phyloP scores from a whole-genome alignment of 2,797 vertebrate genomes.

The Enteromius radiatus region DNA sequence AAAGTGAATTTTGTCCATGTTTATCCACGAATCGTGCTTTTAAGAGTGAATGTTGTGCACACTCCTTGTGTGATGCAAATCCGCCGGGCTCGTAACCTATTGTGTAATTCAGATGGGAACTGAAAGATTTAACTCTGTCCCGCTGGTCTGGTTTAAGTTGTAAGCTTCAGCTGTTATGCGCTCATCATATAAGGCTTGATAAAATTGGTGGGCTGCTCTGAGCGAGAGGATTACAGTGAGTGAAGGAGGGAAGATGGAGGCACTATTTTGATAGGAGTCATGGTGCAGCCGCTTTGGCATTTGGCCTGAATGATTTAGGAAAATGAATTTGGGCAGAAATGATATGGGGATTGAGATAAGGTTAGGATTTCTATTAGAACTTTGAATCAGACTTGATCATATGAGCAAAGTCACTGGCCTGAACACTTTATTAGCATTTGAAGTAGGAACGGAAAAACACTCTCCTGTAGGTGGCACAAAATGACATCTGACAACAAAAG shows the following conservation, averaged over 20 bases:
- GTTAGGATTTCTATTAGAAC: conserved; percentile 45
- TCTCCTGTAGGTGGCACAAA: conserved; percentile 42
- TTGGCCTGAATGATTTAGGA: conserved; percentile 48
- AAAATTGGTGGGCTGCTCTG: conserved; percentile 58
- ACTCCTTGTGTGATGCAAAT: conserved; percentile 48
- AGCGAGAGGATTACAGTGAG: conserved; percentile 51
- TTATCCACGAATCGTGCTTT: not conserved
- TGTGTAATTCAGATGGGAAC: conserved; percentile 61
- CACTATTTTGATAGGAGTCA: conserved; percentile 49
- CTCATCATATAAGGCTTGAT: conserved; percentile 57
- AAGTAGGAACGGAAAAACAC: conserved; percentile 37
- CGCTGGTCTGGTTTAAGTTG: conserved; percentile 60
- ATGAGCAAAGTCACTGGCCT: conserved; percentile 35
- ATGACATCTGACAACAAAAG: conserved; percentile 45
- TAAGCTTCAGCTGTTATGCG: conserved; percentile 64
- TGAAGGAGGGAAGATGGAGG: conserved; percentile 35
- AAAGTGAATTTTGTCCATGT: not conserved
- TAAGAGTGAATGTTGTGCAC: conserved; percentile 4
- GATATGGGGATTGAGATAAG: conserved; percentile 47
- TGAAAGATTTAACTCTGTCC: conserved; percentile 52
- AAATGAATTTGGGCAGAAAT: conserved; percentile 40
- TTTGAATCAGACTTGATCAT: conserved; percentile 37
- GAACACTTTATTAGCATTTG: conserved; percentile 46
- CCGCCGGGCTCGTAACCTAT: conserved; percentile 54
- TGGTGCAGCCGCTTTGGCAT: conserved; percentile 25